Evolutionary conservation across 2,113 vertebrate genomes (phyloP).

Genomic region (Oplegnathus fasciatus): DNA sequence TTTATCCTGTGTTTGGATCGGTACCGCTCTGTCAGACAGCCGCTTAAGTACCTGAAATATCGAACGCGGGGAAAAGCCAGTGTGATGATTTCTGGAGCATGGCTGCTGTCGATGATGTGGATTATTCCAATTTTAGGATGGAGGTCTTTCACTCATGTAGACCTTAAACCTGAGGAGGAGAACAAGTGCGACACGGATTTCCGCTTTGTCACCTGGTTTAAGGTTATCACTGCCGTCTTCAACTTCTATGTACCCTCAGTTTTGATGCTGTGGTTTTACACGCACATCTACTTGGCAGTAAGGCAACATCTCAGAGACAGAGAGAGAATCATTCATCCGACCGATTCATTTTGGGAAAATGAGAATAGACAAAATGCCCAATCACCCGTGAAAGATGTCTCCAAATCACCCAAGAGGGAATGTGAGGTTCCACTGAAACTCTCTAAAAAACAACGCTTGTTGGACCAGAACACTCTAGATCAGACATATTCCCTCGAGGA

Average conservation of each 20-base stretch:
- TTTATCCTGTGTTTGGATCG: conserved; percentile 94
- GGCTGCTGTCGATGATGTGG: conserved; percentile 93
- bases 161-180: conserved; percentile 70
- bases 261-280: conserved; percentile 95
- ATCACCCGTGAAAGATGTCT: conserved; percentile 47
- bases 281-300: conserved; percentile 90
- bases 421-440: conserved; percentile 58
- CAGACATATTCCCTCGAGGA: conserved; percentile 69
- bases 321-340: conserved; percentile 83
- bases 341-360: conserved; percentile 75
- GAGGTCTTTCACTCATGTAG: conserved; percentile 82
- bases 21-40: conserved; percentile 93
- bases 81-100: conserved; percentile 88
- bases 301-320: conserved; percentile 88
- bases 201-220: conserved; percentile 93
- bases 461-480: conserved; percentile 83
- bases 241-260: conserved; percentile 96
- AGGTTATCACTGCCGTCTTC: conserved; percentile 90
- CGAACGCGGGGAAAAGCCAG: conserved; percentile 91
- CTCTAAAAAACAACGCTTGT: conserved; percentile 70
- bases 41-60: conserved; percentile 90
- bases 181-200: conserved; percentile 93
- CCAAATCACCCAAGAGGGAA: conserved; percentile 55
- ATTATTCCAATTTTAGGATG: conserved; percentile 94
- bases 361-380: conserved; percentile 64